Base-by-base conservation (phyloP, 2,113 vertebrate genomes). In the Pampusana beccarii region DNA sequence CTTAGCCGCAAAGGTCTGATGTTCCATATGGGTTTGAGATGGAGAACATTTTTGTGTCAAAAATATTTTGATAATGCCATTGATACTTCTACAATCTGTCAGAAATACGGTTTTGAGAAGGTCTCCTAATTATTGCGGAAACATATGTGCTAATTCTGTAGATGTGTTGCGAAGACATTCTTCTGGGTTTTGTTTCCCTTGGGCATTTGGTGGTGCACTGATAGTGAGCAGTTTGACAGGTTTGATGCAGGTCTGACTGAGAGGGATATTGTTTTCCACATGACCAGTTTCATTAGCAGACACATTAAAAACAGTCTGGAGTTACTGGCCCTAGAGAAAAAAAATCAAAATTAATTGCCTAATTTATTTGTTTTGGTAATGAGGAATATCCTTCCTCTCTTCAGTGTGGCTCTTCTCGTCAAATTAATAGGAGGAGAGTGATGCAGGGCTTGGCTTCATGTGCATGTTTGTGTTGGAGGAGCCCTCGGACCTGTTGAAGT, bases 301-400 rank as follows among this genome's bases (percentile, higher is more conserved):
- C 62, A 50, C 53, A 65, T 96, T 94, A 93, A 82, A 88, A 92
- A 61, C 58, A 72, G 69, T 72, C 58, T 88, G 74, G 58, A 95
- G 61, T 92, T 94, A 86, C 74, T 93, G 44, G 66, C 85, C 88
- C 44, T 88, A 57, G 74, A 92, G 78, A 78, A 95, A 89, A 83
- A 82, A 92, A 80, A 57, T 61, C 74, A 88, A 34, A 95, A 86
- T 92, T 94, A 92, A 95, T 96, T 96, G 83, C 62, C 36, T 82
- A 86, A 88, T 62, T 7, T 92, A 90, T 94, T 93, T 92, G 62
- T 64, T 95, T 93, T 90, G 29, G 1, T 94, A 73, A 88, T 77
- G 58, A 88, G 44, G n/a, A 82, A 69, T 46, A 62, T 92, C 62
- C 34, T 95, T 79, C 33, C 31, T 16, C 24, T n/a, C 82, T 91